These are phyloP conservation scores for Chamaetylas fuelleborni DNA, from an alignment of 2,113 vertebrate species.

Conservation along the genomic window DNA sequence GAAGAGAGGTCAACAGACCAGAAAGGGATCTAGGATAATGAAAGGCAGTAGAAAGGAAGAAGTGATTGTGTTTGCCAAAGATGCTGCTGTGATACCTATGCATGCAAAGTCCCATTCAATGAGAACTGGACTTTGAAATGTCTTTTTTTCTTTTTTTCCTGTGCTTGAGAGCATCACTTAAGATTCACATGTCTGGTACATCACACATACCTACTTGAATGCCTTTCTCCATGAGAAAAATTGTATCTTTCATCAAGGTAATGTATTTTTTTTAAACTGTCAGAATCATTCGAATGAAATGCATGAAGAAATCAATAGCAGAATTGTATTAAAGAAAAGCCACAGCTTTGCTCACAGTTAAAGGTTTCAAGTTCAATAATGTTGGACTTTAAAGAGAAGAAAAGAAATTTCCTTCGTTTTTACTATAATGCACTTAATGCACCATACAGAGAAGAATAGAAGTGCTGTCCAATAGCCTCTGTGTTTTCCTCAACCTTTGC, in stretches of 20 bases:
- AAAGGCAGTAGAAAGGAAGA: neutral
- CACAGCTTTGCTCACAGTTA: conserved; percentile 47
- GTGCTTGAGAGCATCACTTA: neutral
- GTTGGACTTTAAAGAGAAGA: conserved; percentile 39
- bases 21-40: neutral
- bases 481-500: conserved; percentile 45
- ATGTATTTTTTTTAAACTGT: conserved; percentile 60
- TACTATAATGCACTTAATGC: conserved; percentile 33
- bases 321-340: conserved; percentile 65
- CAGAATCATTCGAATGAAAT: conserved; percentile 60
- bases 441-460: conserved; percentile 35
- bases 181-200: conserved; percentile 32
- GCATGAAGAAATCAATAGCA: conserved; percentile 61
- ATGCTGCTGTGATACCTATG: neutral
- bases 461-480: neutral
- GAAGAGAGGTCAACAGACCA: neutral
- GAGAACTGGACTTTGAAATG: neutral
- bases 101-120: neutral
- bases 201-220: conserved; percentile 29
- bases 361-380: conserved; percentile 59
- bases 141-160: neutral
- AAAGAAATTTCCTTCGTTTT: conserved; percentile 36
- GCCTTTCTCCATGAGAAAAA: conserved; percentile 32
- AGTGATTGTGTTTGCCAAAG: neutral
- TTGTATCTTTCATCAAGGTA: conserved; percentile 53